phyloP scores from a whole-genome alignment of 1,140 invertebrate genomes.

The Meteorus sp. region DNA sequence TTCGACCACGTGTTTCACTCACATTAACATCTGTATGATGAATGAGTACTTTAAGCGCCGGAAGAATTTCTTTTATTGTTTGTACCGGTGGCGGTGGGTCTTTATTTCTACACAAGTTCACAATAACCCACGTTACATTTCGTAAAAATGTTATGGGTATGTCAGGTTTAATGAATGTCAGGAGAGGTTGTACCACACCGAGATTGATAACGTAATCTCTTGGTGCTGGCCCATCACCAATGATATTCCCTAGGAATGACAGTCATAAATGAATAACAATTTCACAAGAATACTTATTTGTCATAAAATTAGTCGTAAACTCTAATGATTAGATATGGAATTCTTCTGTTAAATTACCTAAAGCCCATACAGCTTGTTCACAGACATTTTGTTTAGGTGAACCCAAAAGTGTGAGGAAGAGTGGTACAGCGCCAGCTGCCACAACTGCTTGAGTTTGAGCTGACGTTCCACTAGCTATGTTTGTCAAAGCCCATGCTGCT shows the following conservation, averaged over 20 bases:
- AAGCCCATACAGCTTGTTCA: conserved; percentile 98
- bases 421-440: conserved; percentile 89
- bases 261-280: background rate
- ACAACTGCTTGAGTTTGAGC: conserved; percentile 96
- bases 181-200: conserved; percentile 85
- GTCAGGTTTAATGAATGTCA: conserved; percentile 90
- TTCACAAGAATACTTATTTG: background rate
- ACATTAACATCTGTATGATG: conserved; percentile 95
- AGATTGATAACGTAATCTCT: conserved; percentile 91
- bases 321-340: background rate
- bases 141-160: conserved; percentile 91
- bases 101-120: conserved; percentile 95
- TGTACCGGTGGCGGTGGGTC: conserved; percentile 85
- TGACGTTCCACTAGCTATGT: conserved; percentile 97
- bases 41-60: conserved; percentile 91
- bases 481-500: conserved; percentile 98
- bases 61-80: conserved; percentile 91
- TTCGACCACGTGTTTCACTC: conserved; percentile 55
- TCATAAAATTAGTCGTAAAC: too few species aligned
- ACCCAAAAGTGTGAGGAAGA: conserved; percentile 87
- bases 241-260: conserved; percentile 72
- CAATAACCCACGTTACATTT: conserved; percentile 98
- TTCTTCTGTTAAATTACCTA: conserved; percentile 65
- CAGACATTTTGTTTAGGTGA: conserved; percentile 97
- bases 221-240: conserved; percentile 87